A percentile compares a stretch with the other conserved stretches of the same genome.
Evolutionary conservation across 2,888 invertebrate species (phyloP).

Genomic region (Lasius fuliginosus): DNA sequence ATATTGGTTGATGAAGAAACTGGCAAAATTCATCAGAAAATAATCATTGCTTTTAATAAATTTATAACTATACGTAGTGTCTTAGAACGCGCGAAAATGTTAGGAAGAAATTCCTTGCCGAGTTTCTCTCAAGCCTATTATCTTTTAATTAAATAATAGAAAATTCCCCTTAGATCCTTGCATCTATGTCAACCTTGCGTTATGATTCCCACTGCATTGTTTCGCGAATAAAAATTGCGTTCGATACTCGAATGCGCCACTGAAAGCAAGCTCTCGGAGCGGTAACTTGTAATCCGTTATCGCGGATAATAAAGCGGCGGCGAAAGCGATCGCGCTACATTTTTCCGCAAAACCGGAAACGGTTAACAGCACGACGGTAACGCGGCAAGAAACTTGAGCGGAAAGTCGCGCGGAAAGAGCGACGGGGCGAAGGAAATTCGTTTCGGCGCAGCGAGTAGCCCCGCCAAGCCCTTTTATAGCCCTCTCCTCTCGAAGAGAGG

Average conservation of each 20-base stretch:
- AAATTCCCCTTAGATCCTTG: not conserved
- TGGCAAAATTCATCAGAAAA: not conserved
- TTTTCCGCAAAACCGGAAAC: slow-evolving; percentile 13
- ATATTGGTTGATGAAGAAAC: not conserved
- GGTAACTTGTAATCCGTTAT: slow-evolving; percentile 26
- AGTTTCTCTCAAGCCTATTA: not conserved
- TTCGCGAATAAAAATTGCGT: not conserved
- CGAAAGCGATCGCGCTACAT: not conserved
- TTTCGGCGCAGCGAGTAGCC: slow-evolving; percentile 2
- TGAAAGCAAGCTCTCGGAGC: not conserved
- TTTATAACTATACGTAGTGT: not conserved
- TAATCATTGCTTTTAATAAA: not conserved
- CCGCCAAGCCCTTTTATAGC: slow-evolving; percentile 38
- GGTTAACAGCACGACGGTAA: slow-evolving; percentile 20
- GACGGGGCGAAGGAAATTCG: slow-evolving; percentile 38
- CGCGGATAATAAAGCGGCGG: slow-evolving; percentile 1
- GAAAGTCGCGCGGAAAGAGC: slow-evolving; percentile 22
- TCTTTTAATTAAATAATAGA: not conserved
- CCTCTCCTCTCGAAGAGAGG: not conserved
- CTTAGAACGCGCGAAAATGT: not conserved
- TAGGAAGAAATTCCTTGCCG: not conserved
- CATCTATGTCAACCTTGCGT: not conserved
- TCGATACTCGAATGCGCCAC: not conserved
- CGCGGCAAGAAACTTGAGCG: slow-evolving; percentile 45
- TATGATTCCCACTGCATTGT: not conserved